phyloP scores from a whole-genome alignment of 2,113 vertebrate species.

The Platichthys stellatus region DNA sequence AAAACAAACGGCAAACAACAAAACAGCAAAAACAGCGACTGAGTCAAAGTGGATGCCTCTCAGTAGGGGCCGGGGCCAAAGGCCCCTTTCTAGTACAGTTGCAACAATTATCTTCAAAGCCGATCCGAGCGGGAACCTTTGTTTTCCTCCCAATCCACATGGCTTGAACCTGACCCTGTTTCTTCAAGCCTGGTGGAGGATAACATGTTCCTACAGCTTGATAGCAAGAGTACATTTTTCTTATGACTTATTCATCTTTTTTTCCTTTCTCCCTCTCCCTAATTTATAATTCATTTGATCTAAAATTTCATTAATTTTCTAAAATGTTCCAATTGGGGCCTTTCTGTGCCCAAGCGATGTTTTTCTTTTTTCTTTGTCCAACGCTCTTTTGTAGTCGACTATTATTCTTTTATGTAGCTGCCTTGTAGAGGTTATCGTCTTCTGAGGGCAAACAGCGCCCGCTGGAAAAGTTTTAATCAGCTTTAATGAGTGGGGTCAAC shows the following conservation, averaged over 20 bases:
- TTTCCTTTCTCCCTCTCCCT: constrained; percentile 65
- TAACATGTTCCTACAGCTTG: constrained; percentile 83
- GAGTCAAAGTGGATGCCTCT: constrained; percentile 66
- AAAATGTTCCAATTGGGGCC: constrained; percentile 86
- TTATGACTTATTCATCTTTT: constrained; percentile 85
- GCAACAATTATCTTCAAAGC: constrained; percentile 82
- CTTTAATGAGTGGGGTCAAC: constrained; percentile 85
- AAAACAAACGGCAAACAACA: constrained; percentile 56
- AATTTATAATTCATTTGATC: constrained; percentile 89
- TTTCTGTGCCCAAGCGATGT: constrained; percentile 71
- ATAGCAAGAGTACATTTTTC: constrained; percentile 82
- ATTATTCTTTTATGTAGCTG: constrained; percentile 84
- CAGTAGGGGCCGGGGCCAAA: constrained; percentile 66
- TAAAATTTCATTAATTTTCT: constrained; percentile 90
- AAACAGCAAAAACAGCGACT: constrained; percentile 64
- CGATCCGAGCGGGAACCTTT: constrained; percentile 75
- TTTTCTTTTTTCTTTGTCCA: constrained; percentile 76
- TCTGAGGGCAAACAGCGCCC: constrained; percentile 80
- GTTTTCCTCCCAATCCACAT: constrained; percentile 78
- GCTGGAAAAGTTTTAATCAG: constrained; percentile 82
- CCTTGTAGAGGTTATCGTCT: constrained; percentile 84
- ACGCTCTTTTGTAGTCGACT: constrained; percentile 80
- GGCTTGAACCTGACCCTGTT: constrained; percentile 83
- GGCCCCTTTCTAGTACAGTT: constrained; percentile 76
- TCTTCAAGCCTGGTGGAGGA: constrained; percentile 77